Conservation (phyloP, 2,113 vertebrate species). For the Myocastor coypus region DNA sequence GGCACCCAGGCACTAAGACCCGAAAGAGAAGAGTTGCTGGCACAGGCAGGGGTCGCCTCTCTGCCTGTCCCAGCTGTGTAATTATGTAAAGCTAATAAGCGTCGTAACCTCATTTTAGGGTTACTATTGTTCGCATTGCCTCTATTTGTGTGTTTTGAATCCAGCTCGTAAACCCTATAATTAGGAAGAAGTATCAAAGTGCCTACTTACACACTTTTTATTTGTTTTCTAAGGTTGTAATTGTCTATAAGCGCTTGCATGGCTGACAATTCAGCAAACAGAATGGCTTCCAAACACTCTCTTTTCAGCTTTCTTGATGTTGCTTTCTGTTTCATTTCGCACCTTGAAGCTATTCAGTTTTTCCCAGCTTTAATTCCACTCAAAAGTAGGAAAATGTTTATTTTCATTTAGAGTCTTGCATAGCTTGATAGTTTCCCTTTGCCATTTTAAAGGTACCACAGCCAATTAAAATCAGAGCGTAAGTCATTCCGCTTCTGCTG, state of each 20-base stretch:
- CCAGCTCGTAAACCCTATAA: constrained; percentile 61
- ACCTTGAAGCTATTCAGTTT: constrained; percentile 61
- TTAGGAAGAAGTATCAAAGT: constrained; percentile 81
- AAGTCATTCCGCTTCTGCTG: constrained; percentile 64
- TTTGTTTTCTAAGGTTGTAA: constrained; percentile 75
- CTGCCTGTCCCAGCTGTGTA: constrained; percentile 62
- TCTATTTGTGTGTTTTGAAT: constrained; percentile 70
- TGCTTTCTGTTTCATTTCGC: constrained; percentile 66
- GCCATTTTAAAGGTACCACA: constrained; percentile 53
- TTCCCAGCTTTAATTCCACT: constrained; percentile 71
- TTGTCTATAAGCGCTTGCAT: constrained; percentile 72
- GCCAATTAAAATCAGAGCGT: constrained; percentile 65
- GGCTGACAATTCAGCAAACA: constrained; percentile 67
- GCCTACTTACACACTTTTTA: constrained; percentile 78
- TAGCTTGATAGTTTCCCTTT: constrained; percentile 63
- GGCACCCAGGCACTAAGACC: not conserved
- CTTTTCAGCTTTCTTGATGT: constrained; percentile 60
- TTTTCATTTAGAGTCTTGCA: constrained; percentile 75
- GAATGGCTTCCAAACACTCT: constrained; percentile 63
- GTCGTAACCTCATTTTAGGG: constrained; percentile 65
- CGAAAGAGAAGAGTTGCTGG: not conserved
- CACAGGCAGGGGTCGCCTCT: not conserved
- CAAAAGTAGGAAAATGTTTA: constrained; percentile 71
- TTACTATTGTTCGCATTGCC: constrained; percentile 67
- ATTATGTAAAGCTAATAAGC: constrained; percentile 63